These are phyloP conservation scores for Styela clava DNA, from an alignment of 23 tunicate species.

Conservation along the genomic window DNA sequence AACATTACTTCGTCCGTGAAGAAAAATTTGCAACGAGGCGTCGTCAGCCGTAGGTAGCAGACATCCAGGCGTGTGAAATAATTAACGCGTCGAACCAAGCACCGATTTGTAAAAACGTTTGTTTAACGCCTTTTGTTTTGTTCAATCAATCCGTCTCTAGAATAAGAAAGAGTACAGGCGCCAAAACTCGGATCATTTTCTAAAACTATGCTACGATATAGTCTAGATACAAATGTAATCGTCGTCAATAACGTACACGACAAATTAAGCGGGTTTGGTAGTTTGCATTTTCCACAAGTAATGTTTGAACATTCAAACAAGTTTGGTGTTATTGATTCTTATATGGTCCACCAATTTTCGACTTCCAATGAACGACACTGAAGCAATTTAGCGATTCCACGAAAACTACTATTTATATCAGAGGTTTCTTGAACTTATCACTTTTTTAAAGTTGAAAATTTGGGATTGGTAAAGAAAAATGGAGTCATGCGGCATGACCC, in stretches of 20 bases:
- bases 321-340: too few relatives aligned
- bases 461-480: too few relatives aligned
- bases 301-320: too few relatives aligned
- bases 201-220: not conserved
- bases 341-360: too few relatives aligned
- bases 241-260: not conserved
- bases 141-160: not conserved
- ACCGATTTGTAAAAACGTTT: constrained; percentile 17
- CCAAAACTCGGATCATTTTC: constrained; percentile 19
- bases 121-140: constrained; percentile 16
- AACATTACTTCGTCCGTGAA: not conserved
- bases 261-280: too few relatives aligned
- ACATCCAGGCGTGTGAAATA: constrained; percentile 33
- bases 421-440: too few relatives aligned
- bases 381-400: too few relatives aligned
- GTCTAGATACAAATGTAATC: not conserved
- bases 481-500: too few relatives aligned
- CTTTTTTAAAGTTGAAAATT: too few relatives aligned
- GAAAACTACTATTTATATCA: too few relatives aligned
- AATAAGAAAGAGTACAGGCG: constrained; percentile 18
- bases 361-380: too few relatives aligned
- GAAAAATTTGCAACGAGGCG: not conserved
- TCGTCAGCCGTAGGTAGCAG: constrained; percentile 4
- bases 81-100: constrained; percentile 18
- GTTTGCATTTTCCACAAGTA: too few relatives aligned